Evolutionary conservation across 2,888 invertebrate genomes (phyloP).

Genomic region (Drosophila putrida): DNA sequence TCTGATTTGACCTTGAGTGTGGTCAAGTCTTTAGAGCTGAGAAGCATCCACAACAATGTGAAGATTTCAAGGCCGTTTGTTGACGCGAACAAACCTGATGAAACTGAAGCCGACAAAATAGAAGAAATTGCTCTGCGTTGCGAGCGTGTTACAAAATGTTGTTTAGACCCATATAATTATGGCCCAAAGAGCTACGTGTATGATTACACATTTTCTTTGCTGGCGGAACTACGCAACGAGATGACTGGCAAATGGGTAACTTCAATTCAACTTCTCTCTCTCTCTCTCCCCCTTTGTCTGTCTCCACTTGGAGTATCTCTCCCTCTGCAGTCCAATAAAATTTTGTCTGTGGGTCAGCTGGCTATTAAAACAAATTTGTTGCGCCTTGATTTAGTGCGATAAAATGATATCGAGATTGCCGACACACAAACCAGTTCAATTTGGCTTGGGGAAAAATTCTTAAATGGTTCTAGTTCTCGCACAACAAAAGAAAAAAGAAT

Average conservation of each 20-base stretch:
- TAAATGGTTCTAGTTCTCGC: slow-evolving; percentile 54
- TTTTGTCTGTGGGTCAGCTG: slow-evolving; percentile 41
- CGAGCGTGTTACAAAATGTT: slow-evolving; percentile 40
- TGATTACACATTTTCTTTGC: slow-evolving; percentile 34
- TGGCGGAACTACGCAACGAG: slow-evolving; percentile 40
- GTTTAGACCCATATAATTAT: slow-evolving; percentile 42
- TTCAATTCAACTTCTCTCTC: slow-evolving; percentile 3
- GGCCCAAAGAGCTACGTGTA: slow-evolving; percentile 19
- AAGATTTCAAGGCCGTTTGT: slow-evolving; percentile 50
- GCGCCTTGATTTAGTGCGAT: slow-evolving; percentile 50
- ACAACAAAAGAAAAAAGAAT: slow-evolving; percentile 37
- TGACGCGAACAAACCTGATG: slow-evolving; percentile 40
- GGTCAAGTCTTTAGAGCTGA: slow-evolving; percentile 38
- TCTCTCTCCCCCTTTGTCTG: slow-evolving; percentile 3
- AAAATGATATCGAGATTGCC: slow-evolving; percentile 34
- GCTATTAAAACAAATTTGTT: slow-evolving; percentile 36
- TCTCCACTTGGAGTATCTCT: not conserved
- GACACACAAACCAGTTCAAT: slow-evolving; percentile 39
- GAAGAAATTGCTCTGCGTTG: slow-evolving; percentile 49
- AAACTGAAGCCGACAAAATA: slow-evolving; percentile 28
- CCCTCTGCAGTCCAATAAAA: slow-evolving; percentile 18
- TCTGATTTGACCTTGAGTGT: slow-evolving; percentile 50
- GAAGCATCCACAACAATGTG: slow-evolving; percentile 10
- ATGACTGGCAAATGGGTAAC: slow-evolving; percentile 30
- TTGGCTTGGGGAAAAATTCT: not conserved